phyloP scores from a whole-genome alignment of 2,113 vertebrate species.

The Deroptyus accipitrinus region DNA sequence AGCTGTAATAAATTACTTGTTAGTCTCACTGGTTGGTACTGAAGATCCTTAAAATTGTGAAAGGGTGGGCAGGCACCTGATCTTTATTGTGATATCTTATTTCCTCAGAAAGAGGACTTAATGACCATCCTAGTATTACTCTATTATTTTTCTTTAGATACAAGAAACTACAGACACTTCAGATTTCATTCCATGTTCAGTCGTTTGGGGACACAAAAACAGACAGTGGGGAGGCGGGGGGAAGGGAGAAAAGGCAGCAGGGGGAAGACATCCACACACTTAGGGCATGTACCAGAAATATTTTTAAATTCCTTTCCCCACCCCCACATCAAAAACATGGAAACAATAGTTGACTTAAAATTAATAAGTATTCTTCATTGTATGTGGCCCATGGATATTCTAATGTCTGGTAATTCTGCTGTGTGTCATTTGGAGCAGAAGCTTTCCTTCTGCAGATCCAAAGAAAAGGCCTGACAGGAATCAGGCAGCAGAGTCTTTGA shows the following conservation, averaged over 20 bases:
- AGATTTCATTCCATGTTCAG: not conserved
- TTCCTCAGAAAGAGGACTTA: not conserved
- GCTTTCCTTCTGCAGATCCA: not conserved
- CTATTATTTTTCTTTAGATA: not conserved
- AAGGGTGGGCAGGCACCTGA: not conserved
- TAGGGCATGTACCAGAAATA: not conserved
- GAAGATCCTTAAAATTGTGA: not conserved
- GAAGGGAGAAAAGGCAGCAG: not conserved
- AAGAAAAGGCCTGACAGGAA: not conserved
- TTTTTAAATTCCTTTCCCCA: not conserved
- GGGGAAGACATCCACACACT: not conserved
- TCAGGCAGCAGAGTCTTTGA: not conserved
- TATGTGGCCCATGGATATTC: not conserved
- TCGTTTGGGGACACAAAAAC: not conserved
- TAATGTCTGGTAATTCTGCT: not conserved
- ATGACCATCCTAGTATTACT: not conserved
- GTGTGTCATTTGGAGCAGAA: not conserved
- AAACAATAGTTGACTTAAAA: not conserved
- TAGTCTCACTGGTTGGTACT: not conserved
- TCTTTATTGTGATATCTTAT: not conserved
- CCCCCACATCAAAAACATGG: not conserved
- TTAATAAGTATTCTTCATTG: not conserved
- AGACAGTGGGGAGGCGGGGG: fast-evolving
- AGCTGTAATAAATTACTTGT: not conserved
- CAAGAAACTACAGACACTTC: not conserved